Evolutionary conservation across 2,113 vertebrate species (phyloP), one percentile per base, ranked within the genome.

Genomic region (Sula dactylatra): DNA sequence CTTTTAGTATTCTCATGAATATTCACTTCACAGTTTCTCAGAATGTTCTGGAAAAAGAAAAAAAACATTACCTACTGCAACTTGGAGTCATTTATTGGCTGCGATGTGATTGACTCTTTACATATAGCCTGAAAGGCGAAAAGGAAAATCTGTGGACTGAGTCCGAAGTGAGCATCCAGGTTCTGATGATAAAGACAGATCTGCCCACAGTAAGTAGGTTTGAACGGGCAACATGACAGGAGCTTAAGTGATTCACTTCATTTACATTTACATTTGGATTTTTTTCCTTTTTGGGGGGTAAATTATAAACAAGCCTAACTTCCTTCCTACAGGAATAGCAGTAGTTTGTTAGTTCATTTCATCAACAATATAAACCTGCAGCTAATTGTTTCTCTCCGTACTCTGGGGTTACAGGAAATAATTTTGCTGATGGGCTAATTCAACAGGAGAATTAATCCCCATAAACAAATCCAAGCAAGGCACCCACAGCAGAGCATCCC

Each of bases 111-210:
- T 95, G 91, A 85, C 42, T 74, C 40, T 34, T 76, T 76, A 54
- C 4, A 1, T 18, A 38, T 2, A 91, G 54, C 31, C 36, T 31
- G 16, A 84, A 78, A 95, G 25, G 54, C 44, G 90, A 65, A 86
- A 78, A 59, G 29, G 9, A 67, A 82, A 56, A 21, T 47, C 59
- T 61, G 47, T 85, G 86, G 94, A 87, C 58, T 13, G 27, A 74
- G 86, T 87, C 86, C 70, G 93, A 93, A 94, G 74, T 44, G 54
- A 95, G 36, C 72, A 86, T 93, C 64, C 36, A 86, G 31, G 88
- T 88, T 95, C 66, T 49, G 52, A 92, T 58, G 69, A 96, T 84
- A 91, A 55, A 96, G 62, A 66, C 21, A 88, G 80, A 93, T 71
- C 55, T 84, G 40, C 40, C 27, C 3, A 2, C 25, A 59, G 4